Percentiles rank a stretch among this genome's conserved stretches.
These are phyloP conservation scores for Phoebastria nigripes DNA, from an alignment of 2,797 vertebrate species.

Conservation along the genomic window DNA sequence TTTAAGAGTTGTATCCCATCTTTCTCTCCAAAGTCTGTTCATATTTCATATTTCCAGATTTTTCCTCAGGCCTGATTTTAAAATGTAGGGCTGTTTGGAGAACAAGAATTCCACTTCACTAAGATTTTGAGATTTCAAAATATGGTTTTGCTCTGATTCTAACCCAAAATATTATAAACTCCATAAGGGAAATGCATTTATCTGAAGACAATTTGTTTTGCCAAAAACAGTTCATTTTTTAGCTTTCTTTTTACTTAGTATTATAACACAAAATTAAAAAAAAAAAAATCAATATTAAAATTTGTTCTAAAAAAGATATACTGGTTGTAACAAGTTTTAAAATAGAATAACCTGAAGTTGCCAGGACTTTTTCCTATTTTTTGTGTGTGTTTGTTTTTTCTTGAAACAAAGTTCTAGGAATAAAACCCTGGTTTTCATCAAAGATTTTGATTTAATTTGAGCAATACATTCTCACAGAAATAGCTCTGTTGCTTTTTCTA, in stretches of 20 bases:
- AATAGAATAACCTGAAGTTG: neutral
- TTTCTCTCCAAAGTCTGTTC: neutral
- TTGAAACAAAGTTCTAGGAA: neutral
- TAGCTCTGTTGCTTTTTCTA: neutral
- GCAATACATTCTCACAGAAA: neutral
- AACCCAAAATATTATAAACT: neutral
- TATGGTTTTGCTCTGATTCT: neutral
- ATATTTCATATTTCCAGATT: neutral
- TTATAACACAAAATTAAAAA: neutral
- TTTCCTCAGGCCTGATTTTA: neutral
- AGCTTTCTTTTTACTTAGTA: neutral
- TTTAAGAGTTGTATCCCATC: neutral
- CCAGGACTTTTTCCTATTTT: neutral
- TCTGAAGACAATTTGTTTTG: neutral
- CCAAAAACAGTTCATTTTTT: neutral
- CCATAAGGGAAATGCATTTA: neutral
- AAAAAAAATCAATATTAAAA: neutral
- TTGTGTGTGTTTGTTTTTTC: neutral
- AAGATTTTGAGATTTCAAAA: neutral
- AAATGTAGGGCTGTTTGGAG: neutral
- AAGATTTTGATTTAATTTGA: neutral
- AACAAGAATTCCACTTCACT: neutral
- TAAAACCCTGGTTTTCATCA: accelerated
- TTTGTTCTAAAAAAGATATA: neutral
- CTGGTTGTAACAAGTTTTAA: neutral